Evolutionary conservation across 2,113 vertebrate genomes (phyloP), one percentile per base, ranked within the genome.

Genomic region (Hemiscyllium ocellatum): DNA sequence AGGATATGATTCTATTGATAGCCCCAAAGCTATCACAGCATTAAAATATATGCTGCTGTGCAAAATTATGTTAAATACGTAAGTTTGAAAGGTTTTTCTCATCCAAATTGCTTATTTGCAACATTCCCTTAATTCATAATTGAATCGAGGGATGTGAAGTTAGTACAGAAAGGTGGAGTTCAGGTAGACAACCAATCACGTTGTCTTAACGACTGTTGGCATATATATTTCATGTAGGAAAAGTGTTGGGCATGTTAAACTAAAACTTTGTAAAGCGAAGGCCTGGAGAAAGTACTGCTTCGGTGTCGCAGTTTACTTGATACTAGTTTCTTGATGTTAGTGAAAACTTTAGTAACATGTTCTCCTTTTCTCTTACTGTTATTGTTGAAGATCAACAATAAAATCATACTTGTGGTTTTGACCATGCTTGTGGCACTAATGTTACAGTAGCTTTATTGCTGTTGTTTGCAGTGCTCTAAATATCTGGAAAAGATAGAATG

Each of bases 31-130:
- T 97, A 98, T 99, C 97, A 99, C 98, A 15, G 98, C 99, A 0
- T 98, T 99, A 96, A 99, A 99, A 97, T 99, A 99, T 98, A 99
- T 99, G 99, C 98, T 99, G 96, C 98, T 99, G 95, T 99, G 99
- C 98, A 99, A 99, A 98, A 99, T 99, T 96, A 99, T 99, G 98
- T 98, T 99, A 96, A 99, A 98, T 97, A 97, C 95, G 99, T 99
- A 97, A 97, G 99, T 98, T 95, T 47, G 89, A 89, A 65, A 5
- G 33, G 6, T 68, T 90, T 37, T 65, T 29, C 42, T 47, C 42
- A 3, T 65, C 61, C 8, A 90, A 90, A 65, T 42, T 90, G 61
- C 1, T 93, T 37, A 19, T 10, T 61, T 42, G 89, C 61, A 37
- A 19, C 26, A 33, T 76, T 33, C 29, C 56, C 56, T 61, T 61